Conservation (phyloP, 2,797 vertebrate species). For the Scolopax rusticola region DNA sequence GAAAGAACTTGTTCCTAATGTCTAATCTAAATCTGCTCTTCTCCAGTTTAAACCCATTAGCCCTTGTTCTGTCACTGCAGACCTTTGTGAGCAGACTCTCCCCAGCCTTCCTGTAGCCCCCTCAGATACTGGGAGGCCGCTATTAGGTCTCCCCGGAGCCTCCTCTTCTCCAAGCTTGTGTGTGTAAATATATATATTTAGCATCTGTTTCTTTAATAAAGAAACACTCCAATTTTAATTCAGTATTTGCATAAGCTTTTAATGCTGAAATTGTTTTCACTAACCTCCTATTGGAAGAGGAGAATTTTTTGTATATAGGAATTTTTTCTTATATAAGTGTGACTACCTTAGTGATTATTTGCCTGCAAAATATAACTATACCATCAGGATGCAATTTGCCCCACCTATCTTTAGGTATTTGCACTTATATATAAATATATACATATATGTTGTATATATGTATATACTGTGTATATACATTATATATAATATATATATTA, state of each 20-base stretch:
- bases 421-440: background rate
- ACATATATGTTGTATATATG: background rate
- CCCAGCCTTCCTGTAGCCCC: too few species aligned
- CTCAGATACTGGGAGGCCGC: too few species aligned
- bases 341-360: background rate
- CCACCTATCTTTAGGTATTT: background rate
- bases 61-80: too few species aligned
- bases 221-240: background rate
- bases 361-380: background rate
- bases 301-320: background rate
- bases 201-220: background rate
- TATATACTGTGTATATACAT: too few species aligned
- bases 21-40: too few species aligned
- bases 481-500: too few species aligned
- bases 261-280: background rate
- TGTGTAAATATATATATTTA: background rate
- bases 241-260: background rate
- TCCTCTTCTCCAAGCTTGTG: background rate
- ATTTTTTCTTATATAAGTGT: background rate
- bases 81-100: too few species aligned
- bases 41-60: too few species aligned
- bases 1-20: too few species aligned
- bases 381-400: background rate
- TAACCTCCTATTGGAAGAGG: background rate
- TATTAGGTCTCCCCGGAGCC: too few species aligned